Conservation (phyloP, 2,113 vertebrate species). For the Genyomyrus donnyi region DNA sequence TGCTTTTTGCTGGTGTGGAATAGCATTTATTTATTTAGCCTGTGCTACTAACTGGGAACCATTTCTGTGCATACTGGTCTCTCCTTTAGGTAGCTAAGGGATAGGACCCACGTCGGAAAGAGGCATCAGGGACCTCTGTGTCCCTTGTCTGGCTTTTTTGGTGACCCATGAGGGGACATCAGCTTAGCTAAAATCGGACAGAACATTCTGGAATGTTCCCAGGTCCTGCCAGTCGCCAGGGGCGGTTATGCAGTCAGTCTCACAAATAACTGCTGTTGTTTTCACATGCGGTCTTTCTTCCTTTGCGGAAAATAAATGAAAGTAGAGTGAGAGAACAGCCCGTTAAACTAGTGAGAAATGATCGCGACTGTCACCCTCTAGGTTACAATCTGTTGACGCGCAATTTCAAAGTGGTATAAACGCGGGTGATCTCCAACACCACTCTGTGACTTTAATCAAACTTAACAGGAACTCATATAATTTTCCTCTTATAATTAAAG, state of each 20-base stretch:
- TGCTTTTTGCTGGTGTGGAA: neutral
- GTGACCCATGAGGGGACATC: neutral
- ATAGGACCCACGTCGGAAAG: neutral
- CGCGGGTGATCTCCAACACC: neutral
- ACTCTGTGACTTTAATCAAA: neutral
- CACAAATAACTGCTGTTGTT: conserved; percentile 29
- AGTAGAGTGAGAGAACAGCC: conserved; percentile 23
- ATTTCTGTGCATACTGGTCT: neutral
- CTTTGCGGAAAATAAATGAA: neutral
- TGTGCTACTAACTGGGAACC: neutral
- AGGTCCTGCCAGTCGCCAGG: neutral
- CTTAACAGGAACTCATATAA: neutral
- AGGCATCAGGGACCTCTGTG: neutral
- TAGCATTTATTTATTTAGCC: neutral
- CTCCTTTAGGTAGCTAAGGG: neutral
- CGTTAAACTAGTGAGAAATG: conserved; percentile 40
- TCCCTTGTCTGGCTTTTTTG: neutral
- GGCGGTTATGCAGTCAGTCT: neutral
- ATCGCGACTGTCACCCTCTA: conserved; percentile 20
- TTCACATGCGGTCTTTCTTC: conserved; percentile 21
- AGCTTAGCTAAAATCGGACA: neutral
- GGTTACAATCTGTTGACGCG: conserved; percentile 49
- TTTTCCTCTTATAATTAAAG: conserved; percentile 5
- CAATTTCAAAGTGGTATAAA: conserved; percentile 29
- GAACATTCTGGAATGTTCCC: neutral